phyloP scores from a whole-genome alignment of 2,888 invertebrate species.

The Hemicrepidius hirtus region DNA sequence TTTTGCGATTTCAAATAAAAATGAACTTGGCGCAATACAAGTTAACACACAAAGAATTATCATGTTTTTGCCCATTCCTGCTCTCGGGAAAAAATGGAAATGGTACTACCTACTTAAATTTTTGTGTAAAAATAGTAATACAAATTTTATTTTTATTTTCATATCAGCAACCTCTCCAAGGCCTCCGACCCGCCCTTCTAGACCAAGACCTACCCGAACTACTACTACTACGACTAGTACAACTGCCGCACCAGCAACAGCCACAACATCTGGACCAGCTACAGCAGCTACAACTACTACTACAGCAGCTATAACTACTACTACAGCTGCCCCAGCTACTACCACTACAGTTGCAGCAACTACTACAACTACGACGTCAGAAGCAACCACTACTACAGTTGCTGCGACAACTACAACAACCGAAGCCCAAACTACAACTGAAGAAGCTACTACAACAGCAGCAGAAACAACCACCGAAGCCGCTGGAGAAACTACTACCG shows the following conservation, averaged over 20 bases:
- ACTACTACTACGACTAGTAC: background rate
- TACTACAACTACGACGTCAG: background rate
- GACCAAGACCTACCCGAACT: background rate
- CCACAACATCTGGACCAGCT: no score
- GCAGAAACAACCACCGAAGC: background rate
- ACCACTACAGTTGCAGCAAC: background rate
- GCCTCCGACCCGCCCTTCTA: slow-evolving; percentile 18
- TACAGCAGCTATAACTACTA: slow-evolving; percentile 1
- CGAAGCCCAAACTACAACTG: background rate
- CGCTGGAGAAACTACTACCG: background rate
- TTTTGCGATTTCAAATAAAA: no score
- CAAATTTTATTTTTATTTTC: no score
- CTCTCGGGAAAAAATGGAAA: no score
- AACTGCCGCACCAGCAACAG: background rate
- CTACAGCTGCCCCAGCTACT: background rate
- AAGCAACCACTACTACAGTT: background rate
- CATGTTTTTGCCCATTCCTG: no score
- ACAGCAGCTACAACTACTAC: background rate
- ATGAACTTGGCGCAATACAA: no score
- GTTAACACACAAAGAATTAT: no score
- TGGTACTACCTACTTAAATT: no score
- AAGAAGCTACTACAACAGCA: background rate
- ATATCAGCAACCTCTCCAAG: slow-evolving; percentile 5
- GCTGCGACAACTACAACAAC: background rate
- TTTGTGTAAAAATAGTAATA: no score